Evolutionary conservation across 2,888 invertebrate species (phyloP).

Genomic region (Epirrhoe alternata): DNA sequence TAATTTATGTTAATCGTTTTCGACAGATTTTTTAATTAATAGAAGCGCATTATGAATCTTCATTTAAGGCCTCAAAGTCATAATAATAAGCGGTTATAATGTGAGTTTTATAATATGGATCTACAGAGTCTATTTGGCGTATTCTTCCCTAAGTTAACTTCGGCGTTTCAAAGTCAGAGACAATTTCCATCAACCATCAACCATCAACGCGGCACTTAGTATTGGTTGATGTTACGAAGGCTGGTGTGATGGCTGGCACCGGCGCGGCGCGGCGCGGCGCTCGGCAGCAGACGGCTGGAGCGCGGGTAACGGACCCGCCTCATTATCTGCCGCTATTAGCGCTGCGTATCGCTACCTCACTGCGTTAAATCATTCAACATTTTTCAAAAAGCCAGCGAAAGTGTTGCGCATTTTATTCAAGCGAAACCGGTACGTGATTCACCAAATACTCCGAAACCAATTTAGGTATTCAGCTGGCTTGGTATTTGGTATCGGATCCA

Average conservation of each 20-base stretch:
- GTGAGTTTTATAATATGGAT: neutral
- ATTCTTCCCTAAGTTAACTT: too few species aligned
- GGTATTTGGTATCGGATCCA: slow-evolving; percentile 16
- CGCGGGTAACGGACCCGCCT: slow-evolving; percentile 4
- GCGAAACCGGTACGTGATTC: slow-evolving; percentile 17
- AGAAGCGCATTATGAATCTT: slow-evolving; percentile 5
- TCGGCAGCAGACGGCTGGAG: slow-evolving; percentile 7
- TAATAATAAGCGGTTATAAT: slow-evolving; percentile 7
- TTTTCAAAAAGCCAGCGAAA: slow-evolving; percentile 16
- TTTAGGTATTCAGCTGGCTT: slow-evolving; percentile 12
- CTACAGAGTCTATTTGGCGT: slow-evolving; percentile 4
- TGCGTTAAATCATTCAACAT: neutral
- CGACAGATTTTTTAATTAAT: slow-evolving; percentile 22
- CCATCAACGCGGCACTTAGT: too few species aligned
- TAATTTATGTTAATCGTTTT: slow-evolving; percentile 25
- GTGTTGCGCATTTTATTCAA: slow-evolving; percentile 6
- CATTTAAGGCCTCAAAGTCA: neutral
- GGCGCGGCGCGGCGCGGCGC: neutral
- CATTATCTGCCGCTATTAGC: slow-evolving; percentile 7
- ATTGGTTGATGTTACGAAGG: neutral
- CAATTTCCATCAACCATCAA: too few species aligned
- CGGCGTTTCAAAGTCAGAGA: neutral
- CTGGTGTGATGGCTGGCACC: neutral
- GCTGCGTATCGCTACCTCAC: neutral
- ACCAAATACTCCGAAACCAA: neutral